Percentiles rank a stretch among this genome's conserved stretches.
Evolutionary conservation across 1,140 invertebrate species (phyloP).

Genomic region (Ceratosolen fusciceps): DNA sequence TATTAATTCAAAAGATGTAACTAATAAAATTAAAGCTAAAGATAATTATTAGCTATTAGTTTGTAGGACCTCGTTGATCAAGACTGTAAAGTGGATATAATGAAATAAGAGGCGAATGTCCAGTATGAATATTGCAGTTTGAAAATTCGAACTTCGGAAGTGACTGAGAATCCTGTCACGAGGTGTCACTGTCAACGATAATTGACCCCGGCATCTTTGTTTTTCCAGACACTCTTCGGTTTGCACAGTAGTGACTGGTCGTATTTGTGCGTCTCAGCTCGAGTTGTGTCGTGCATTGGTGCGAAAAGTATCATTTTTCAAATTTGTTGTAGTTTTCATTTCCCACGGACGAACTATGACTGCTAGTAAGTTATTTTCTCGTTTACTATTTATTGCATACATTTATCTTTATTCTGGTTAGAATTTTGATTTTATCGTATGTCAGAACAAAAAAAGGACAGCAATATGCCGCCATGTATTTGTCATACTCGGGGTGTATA

Average conservation of each 20-base stretch:
- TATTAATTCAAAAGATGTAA: no score
- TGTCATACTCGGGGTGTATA: slow-evolving; percentile 14
- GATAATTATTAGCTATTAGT: no score
- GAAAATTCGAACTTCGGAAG: neutral
- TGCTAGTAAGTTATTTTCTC: slow-evolving; percentile 38
- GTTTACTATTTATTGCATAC: neutral
- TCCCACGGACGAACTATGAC: slow-evolving; percentile 29
- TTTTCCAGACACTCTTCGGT: slow-evolving; percentile 29
- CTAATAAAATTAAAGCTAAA: no score
- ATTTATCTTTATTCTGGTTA: neutral
- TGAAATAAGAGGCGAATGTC: no score
- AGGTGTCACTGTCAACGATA: slow-evolving; percentile 19
- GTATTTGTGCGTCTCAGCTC: slow-evolving; percentile 37
- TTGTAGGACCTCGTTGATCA: no score
- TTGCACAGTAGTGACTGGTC: neutral
- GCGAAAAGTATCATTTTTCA: slow-evolving; percentile 13
- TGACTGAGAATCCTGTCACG: neutral
- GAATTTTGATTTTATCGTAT: slow-evolving; percentile 19
- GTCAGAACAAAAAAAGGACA: slow-evolving; percentile 11
- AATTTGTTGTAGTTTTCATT: neutral
- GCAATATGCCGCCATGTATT: slow-evolving; percentile 29
- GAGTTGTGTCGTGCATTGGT: slow-evolving; percentile 8
- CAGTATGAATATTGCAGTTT: no score
- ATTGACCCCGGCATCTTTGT: slow-evolving; percentile 39
- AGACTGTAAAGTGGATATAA: no score